These are phyloP conservation scores for Deilephila porcellus DNA, from an alignment of 2,888 invertebrate species.

Conservation along the genomic window DNA sequence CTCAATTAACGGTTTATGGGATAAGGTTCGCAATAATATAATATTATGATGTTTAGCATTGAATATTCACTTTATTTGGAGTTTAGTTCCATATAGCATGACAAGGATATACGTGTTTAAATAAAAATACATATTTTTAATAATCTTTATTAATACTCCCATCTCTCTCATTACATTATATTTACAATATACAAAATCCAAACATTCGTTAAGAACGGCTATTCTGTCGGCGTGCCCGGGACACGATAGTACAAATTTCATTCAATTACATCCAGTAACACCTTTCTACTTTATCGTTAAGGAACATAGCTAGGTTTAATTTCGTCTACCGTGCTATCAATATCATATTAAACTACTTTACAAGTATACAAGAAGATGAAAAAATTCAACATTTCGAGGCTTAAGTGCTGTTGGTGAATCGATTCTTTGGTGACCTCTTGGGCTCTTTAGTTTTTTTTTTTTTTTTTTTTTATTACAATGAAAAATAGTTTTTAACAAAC, in stretches of 20 bases:
- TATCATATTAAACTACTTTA: slow-evolving; percentile 72
- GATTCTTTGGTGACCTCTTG: not conserved
- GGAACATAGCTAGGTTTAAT: slow-evolving; percentile 77
- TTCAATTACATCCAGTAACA: slow-evolving; percentile 67
- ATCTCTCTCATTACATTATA: slow-evolving; percentile 72
- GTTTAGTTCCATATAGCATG: too few species aligned
- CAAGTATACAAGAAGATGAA: slow-evolving; percentile 73
- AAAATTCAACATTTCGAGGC: slow-evolving; percentile 62
- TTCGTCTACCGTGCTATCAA: slow-evolving; percentile 70
- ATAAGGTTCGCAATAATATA: too few species aligned
- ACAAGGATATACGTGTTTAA: slow-evolving; percentile 40
- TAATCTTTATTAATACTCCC: slow-evolving; percentile 78
- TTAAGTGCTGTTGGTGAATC: slow-evolving; percentile 20
- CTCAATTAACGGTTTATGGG: too few species aligned
- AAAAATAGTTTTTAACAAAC: too few species aligned
- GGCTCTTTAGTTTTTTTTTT: too few species aligned
- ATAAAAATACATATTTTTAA: slow-evolving; percentile 50
- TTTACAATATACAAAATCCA: slow-evolving; percentile 78
- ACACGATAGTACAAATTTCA: slow-evolving; percentile 57
- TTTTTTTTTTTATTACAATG: too few species aligned
- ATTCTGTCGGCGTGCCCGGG: slow-evolving; percentile 19
- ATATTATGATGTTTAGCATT: too few species aligned
- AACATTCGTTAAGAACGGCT: slow-evolving; percentile 36
- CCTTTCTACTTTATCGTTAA: slow-evolving; percentile 66
- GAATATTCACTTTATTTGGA: too few species aligned